phyloP scores from a whole-genome alignment of 2,888 invertebrate genomes.

The Chirona hameri region DNA sequence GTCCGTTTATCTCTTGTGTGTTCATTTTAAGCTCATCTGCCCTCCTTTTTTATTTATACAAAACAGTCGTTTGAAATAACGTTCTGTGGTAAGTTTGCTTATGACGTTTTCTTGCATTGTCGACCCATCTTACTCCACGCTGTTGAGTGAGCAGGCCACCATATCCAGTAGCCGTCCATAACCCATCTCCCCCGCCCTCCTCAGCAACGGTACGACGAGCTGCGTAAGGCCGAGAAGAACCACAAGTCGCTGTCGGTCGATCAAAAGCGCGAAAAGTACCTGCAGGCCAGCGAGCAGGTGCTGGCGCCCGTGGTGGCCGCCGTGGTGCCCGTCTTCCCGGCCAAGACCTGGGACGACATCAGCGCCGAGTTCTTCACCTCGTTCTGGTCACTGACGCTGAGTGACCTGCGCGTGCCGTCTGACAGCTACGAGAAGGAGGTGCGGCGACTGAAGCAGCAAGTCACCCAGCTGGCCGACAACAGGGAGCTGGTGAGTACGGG shows the following conservation, averaged over 20 bases:
- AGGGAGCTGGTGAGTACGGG: not conserved
- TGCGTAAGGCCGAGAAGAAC: slow-evolving; percentile 74
- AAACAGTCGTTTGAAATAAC: too few relatives aligned
- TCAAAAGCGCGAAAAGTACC: slow-evolving; percentile 73
- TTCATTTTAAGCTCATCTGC: too few relatives aligned
- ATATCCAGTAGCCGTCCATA: too few relatives aligned
- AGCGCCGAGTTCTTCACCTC: slow-evolving; percentile 92
- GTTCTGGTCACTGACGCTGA: slow-evolving; percentile 97
- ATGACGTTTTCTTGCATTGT: too few relatives aligned
- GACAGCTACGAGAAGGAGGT: slow-evolving; percentile 90
- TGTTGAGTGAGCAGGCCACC: too few relatives aligned
- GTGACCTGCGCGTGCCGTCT: slow-evolving; percentile 88
- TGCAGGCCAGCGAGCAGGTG: slow-evolving; percentile 49
- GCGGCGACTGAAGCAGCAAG: slow-evolving; percentile 62
- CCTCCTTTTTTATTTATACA: too few relatives aligned
- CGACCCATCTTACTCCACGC: too few relatives aligned
- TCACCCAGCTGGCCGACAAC: not conserved
- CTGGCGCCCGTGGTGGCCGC: slow-evolving; percentile 36
- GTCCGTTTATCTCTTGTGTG: too few relatives aligned
- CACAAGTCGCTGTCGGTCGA: slow-evolving; percentile 65
- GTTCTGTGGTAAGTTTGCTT: too few relatives aligned
- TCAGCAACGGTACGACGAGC: slow-evolving; percentile 60
- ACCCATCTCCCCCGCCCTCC: not conserved
- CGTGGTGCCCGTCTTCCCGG: slow-evolving; percentile 37
- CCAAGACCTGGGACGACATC: slow-evolving; percentile 86